phyloP scores from a whole-genome alignment of 30 jellyfish, hydroid and myxozoan species.

The Clytia hemisphaerica region DNA sequence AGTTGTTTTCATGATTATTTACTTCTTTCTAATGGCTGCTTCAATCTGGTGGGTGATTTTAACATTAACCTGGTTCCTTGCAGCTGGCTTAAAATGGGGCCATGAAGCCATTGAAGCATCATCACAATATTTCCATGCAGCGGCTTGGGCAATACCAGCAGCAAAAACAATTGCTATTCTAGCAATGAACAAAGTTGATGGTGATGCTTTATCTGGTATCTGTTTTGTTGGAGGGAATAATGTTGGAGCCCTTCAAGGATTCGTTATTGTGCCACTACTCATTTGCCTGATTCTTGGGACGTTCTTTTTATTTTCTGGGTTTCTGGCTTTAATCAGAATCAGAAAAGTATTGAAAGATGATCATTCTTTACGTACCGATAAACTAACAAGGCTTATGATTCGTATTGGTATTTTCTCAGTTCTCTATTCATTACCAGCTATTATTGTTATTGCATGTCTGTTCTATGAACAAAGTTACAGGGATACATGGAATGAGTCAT shows the following conservation, averaged over 20 bases:
- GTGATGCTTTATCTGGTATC: conserved; percentile 90
- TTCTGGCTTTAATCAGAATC: conserved; percentile 74
- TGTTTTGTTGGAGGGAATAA: conserved; percentile 97
- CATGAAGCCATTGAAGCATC: conserved; percentile 96
- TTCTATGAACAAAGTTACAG: conserved; percentile 95
- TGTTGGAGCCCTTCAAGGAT: conserved; percentile 90
- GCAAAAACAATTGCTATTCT: conserved; percentile 93
- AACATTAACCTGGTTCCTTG: conserved; percentile 93
- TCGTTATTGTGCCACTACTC: conserved; percentile 84
- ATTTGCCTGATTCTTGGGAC: conserved; percentile 87
- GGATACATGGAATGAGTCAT: conserved; percentile 69
- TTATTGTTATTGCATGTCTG: conserved; percentile 93
- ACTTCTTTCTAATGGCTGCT: conserved; percentile 92
- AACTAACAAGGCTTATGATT: conserved; percentile 82
- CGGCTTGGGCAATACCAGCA: conserved; percentile 99
- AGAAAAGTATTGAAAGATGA: conserved; percentile 86
- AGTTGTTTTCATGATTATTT: conserved; percentile 81
- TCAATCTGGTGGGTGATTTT: conserved; percentile 98
- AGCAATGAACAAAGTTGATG: conserved; percentile 97
- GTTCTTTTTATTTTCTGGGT: conserved; percentile 90
- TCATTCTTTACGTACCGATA: conserved; percentile 85
- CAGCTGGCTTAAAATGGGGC: conserved; percentile 99
- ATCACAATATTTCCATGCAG: conserved; percentile 97
- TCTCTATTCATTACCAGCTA: conserved; percentile 93
- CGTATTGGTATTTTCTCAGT: conserved; percentile 93